phyloP scores from a whole-genome alignment of 2,888 invertebrate genomes.

The Drosophila robusta region DNA sequence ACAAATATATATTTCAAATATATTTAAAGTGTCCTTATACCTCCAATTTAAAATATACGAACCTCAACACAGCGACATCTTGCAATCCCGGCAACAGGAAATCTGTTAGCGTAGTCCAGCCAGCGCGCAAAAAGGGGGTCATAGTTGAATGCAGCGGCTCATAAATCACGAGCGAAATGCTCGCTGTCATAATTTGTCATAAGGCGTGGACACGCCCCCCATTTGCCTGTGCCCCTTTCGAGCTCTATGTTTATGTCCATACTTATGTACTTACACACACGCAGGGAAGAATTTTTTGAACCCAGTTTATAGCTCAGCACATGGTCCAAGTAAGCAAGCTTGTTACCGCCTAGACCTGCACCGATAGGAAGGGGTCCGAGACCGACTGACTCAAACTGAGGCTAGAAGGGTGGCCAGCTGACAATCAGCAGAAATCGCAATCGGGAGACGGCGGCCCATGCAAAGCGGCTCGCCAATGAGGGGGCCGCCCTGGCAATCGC shows the following conservation, averaged over 20 bases:
- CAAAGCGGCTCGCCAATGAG: constrained; percentile 27
- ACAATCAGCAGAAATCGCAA: constrained; percentile 13
- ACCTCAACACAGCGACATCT: constrained; percentile 12
- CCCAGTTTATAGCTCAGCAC: constrained; percentile 26
- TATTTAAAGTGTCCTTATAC: background rate
- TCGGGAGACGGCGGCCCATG: constrained; percentile 18
- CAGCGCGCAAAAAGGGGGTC: constrained; percentile 59
- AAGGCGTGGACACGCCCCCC: constrained; percentile 80
- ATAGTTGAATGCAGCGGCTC: constrained; percentile 68
- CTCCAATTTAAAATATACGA: background rate
- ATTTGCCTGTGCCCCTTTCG: constrained; percentile 28
- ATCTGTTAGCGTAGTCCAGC: constrained; percentile 42
- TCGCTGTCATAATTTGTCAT: constrained; percentile 84
- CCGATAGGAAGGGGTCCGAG: constrained; percentile 41
- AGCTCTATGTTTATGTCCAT: background rate
- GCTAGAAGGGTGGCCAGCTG: background rate
- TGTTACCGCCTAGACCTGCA: constrained; percentile 31
- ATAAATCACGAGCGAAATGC: constrained; percentile 80
- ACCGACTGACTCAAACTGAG: constrained; percentile 11
- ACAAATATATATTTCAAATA: too few relatives aligned
- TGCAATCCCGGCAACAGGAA: constrained; percentile 44
- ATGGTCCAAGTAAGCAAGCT: constrained; percentile 44
- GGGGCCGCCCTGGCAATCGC: constrained; percentile 51
- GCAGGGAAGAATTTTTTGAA: constrained; percentile 7
- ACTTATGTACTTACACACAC: background rate